Evolutionary conservation across 2,113 vertebrate genomes (phyloP), one percentile per base, ranked within the genome.

Genomic region (Mustela nigripes): DNA sequence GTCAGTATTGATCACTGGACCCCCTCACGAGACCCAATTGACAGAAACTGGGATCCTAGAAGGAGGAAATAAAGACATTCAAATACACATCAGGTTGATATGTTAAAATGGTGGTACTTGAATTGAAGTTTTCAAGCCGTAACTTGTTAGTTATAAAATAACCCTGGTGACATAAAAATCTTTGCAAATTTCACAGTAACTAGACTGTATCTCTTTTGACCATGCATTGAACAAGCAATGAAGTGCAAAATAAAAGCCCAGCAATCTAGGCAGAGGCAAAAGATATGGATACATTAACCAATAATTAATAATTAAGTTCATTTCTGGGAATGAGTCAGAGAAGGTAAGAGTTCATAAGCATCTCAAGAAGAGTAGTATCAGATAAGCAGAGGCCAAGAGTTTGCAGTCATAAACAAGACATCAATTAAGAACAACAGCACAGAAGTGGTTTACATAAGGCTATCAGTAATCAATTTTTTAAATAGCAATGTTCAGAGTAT

Each of bases 101-200:
- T 78, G 45, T 42, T 87, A 76, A 79, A 83, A 86, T n/a, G 15
- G 10, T 60, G 60, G 42, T 39, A 76, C 33, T 26, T 58, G n/a
- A 7, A 73, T 93, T 80, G 58, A 95, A 45, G 2, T 36, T 87
- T 76, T 60, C 21, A 82, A 93, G 45, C 9, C 53, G 62, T 73
- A 36, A 19, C 56, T 48, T 62, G 18, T 56, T 42, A 79, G 16
- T 83, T 81, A 85, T 88, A 86, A 94, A 92, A 79, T 53, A 93
- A 88, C 11, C 15, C 5, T 11, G 63, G 26, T 36, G 53, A 56
- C 36, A 71, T 48, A 87, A 81, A 96, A 85, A 62, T 84, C 60
- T 62, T 90, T 56, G 24, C 31, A 83, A 91, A 89, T 97, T 88
- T 85, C 60, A 93, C 26, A 88, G 53, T 92, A 53, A 63, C 19